Evolutionary conservation across 2,888 invertebrate species (phyloP).

Genomic region (Phortica okadai): DNA sequence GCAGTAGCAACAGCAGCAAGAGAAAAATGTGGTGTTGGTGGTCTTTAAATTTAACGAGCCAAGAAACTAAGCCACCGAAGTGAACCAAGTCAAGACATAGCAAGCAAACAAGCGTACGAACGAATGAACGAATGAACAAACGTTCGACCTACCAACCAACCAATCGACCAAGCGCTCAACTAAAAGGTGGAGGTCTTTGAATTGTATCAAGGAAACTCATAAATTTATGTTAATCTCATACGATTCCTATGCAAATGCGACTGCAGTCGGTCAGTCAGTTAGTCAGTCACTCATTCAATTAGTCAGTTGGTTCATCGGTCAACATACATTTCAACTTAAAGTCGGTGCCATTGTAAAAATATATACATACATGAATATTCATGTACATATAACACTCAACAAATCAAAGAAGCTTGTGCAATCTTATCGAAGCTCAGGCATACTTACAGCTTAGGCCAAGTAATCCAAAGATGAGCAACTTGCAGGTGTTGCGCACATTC

Average conservation of each 20-base stretch:
- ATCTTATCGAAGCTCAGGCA: slow-evolving; percentile 56
- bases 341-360: slow-evolving; percentile 51
- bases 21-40: slow-evolving; percentile 19
- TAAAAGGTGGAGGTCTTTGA: slow-evolving; percentile 58
- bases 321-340: slow-evolving; percentile 40
- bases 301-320: slow-evolving; percentile 60
- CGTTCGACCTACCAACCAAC: neutral
- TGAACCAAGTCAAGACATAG: neutral
- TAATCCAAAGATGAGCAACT: slow-evolving; percentile 62
- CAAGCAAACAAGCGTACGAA: neutral
- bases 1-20: neutral
- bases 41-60: slow-evolving; percentile 31
- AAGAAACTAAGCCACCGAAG: slow-evolving; percentile 22
- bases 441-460: slow-evolving; percentile 70
- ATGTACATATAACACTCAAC: slow-evolving; percentile 31
- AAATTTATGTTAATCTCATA: slow-evolving; percentile 42
- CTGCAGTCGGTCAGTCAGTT: slow-evolving; percentile 50
- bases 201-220: slow-evolving; percentile 67
- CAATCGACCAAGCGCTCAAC: neutral
- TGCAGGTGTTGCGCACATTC: slow-evolving; percentile 20
- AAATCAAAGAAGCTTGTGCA: neutral
- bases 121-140: neutral
- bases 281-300: neutral
- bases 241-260: slow-evolving; percentile 61
- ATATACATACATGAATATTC: slow-evolving; percentile 60